Evolutionary conservation across 2,113 vertebrate genomes (phyloP).

Genomic region (Cebidichthys violaceus): DNA sequence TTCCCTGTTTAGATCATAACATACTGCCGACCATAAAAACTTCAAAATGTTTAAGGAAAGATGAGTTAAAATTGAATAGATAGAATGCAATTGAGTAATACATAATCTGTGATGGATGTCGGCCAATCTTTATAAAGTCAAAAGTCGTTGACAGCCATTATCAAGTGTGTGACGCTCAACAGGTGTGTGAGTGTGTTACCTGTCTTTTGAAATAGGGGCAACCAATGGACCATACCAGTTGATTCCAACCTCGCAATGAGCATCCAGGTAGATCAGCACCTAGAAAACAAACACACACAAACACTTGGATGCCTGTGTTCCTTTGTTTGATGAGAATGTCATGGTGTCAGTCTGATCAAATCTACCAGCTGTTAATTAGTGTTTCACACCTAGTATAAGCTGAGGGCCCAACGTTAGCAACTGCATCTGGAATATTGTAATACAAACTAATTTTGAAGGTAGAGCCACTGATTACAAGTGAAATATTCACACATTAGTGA

Average conservation of each 20-base stretch:
- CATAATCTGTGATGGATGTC: background rate
- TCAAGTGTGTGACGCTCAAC: background rate
- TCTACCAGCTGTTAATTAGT: background rate
- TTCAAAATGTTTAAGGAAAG: background rate
- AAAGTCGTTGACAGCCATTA: background rate
- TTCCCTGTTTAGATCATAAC: background rate
- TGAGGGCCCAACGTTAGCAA: background rate
- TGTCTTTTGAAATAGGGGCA: slow-evolving; percentile 97
- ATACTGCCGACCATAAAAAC: background rate
- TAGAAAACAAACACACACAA: slow-evolving; percentile 63
- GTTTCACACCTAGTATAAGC: background rate
- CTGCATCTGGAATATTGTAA: no score
- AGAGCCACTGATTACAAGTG: background rate
- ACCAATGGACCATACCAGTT: slow-evolving; percentile 98
- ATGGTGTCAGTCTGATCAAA: background rate
- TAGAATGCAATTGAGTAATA: background rate
- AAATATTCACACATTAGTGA: background rate
- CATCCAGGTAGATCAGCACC: slow-evolving; percentile 98
- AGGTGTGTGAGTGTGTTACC: slow-evolving; percentile 83
- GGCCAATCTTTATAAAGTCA: background rate
- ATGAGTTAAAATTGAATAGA: background rate
- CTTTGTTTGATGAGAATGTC: background rate
- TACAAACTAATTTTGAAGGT: background rate
- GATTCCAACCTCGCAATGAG: slow-evolving; percentile 96
- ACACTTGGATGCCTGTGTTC: background rate